These are phyloP conservation scores for Anomalospiza imberbis DNA, from an alignment of 2,797 vertebrate genomes.

Conservation along the genomic window DNA sequence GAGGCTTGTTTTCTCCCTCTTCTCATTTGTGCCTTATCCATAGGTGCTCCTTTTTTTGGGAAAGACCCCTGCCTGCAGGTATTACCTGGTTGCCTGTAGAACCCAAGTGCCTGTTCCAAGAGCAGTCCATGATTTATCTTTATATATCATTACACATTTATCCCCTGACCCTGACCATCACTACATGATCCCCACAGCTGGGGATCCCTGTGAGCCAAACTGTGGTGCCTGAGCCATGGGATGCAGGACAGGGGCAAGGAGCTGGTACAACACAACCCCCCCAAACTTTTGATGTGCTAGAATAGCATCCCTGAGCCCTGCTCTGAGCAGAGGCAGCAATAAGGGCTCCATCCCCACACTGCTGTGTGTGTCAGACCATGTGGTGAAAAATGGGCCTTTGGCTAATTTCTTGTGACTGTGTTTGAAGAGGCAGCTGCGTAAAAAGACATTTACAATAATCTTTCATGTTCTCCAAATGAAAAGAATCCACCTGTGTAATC, in stretches of 20 bases:
- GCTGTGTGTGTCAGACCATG: not conserved
- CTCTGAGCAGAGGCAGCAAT: not conserved
- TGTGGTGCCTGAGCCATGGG: fast-evolving
- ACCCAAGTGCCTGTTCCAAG: not conserved
- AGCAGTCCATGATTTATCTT: too few relatives aligned
- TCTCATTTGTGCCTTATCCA: not conserved
- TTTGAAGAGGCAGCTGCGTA: not conserved
- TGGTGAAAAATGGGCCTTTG: not conserved
- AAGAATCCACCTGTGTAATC: conserved; percentile 53
- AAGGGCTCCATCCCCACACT: not conserved
- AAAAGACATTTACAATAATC: conserved; percentile 43
- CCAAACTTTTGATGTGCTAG: not conserved
- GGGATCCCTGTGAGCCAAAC: not conserved
- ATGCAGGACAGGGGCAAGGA: not conserved
- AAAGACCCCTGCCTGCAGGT: not conserved
- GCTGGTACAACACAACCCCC: not conserved
- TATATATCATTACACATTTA: not conserved
- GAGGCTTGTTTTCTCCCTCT: not conserved
- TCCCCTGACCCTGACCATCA: not conserved
- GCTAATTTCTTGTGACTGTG: conserved; percentile 13
- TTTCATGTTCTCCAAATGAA: conserved; percentile 38
- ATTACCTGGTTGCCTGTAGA: not conserved
- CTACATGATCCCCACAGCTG: fast-evolving
- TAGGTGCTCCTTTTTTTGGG: fast-evolving
- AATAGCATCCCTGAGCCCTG: fast-evolving